These are phyloP conservation scores for Mythimna ferrago DNA, from an alignment of 2,888 invertebrate species.

Conservation along the genomic window DNA sequence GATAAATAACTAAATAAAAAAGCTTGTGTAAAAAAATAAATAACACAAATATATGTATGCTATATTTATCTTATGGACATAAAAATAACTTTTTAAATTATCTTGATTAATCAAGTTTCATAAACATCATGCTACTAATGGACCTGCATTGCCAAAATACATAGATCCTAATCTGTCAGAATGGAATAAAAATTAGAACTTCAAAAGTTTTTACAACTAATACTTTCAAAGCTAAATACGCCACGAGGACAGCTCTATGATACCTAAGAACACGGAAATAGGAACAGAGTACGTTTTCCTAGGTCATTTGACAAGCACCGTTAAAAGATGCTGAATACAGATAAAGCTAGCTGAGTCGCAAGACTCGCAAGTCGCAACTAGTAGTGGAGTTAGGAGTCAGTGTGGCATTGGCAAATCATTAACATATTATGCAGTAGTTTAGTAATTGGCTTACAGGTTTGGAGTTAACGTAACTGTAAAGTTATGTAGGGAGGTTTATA, in stretches of 20 bases:
- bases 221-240: slow-evolving; percentile 19
- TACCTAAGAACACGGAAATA: slow-evolving; percentile 60
- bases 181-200: too few species aligned
- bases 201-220: not conserved
- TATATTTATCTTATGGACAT: too few species aligned
- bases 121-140: not conserved
- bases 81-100: not conserved
- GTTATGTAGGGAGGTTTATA: slow-evolving; percentile 9
- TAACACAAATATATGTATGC: not conserved
- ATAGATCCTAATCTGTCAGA: too few species aligned
- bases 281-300: slow-evolving; percentile 49
- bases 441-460: slow-evolving; percentile 59
- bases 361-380: slow-evolving; percentile 18
- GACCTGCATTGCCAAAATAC: not conserved
- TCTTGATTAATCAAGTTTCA: not conserved
- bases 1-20: too few species aligned
- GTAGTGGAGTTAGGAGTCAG: slow-evolving; percentile 51
- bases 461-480: slow-evolving; percentile 45
- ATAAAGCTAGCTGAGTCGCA: slow-evolving; percentile 40
- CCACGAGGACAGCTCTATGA: slow-evolving; percentile 24
- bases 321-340: slow-evolving; percentile 57
- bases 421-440: slow-evolving; percentile 58
- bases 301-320: slow-evolving; percentile 60
- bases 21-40: not conserved
- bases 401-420: slow-evolving; percentile 58